Conservation (phyloP, 2,113 vertebrate species). For the Phalacrocorax carbo region DNA sequence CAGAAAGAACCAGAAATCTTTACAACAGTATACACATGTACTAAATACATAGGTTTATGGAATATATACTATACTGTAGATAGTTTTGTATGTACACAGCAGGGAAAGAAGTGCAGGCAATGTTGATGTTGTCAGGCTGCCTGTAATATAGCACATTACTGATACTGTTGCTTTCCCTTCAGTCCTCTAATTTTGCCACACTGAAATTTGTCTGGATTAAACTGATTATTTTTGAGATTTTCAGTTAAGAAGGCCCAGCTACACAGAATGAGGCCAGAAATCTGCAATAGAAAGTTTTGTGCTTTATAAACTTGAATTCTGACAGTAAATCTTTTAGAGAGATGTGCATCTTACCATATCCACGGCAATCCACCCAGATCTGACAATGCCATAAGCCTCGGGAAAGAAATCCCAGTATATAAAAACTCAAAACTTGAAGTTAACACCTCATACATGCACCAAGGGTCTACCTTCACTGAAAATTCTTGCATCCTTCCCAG, state of each 20-base stretch:
- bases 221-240: not conserved
- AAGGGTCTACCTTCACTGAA: not conserved
- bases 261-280: not conserved
- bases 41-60: not conserved
- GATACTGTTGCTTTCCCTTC: not conserved
- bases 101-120: not conserved
- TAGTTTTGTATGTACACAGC: not conserved
- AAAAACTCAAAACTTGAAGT: not conserved
- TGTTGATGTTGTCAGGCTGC: not conserved
- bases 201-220: not conserved
- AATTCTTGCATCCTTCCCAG: not conserved
- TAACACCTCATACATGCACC: not conserved
- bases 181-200: not conserved
- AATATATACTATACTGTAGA: not conserved
- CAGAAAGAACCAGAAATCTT: not conserved
- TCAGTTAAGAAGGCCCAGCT: not conserved
- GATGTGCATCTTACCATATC: not conserved
- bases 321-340: not conserved
- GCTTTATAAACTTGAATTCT: not conserved
- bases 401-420: not conserved
- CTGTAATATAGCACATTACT: not conserved
- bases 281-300: not conserved
- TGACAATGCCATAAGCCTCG: not conserved
- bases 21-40: not conserved
- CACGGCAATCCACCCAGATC: not conserved